Percentiles rank a stretch among this genome's conserved stretches.
Evolutionary conservation across 1,140 invertebrate species (phyloP).

Genomic region (Trialeurodes vaporariorum): DNA sequence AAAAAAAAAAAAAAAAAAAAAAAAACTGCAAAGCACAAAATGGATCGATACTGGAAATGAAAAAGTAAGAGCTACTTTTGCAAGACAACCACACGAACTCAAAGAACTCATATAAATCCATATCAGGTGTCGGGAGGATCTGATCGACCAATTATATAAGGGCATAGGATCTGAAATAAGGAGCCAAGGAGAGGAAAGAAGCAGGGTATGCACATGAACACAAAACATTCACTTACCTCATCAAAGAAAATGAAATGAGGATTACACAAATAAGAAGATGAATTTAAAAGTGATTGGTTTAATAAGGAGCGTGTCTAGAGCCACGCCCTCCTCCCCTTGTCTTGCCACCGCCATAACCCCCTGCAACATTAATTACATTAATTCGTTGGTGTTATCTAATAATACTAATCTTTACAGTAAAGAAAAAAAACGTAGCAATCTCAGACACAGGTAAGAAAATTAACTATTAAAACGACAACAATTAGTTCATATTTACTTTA

Average conservation of each 20-base stretch:
- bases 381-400: not conserved
- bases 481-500: not conserved
- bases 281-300: not conserved
- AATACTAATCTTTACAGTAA: not conserved
- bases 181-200: not conserved
- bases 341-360: not conserved
- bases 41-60: too few species aligned
- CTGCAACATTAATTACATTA: not conserved
- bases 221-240: not conserved
- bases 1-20: too few species aligned
- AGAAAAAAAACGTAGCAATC: too few species aligned
- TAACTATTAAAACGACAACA: not conserved
- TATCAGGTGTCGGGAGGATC: too few species aligned
- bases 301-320: not conserved
- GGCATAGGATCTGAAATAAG: too few species aligned
- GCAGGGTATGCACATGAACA: not conserved
- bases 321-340: not conserved
- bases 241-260: not conserved
- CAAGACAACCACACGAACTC: too few species aligned
- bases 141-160: too few species aligned
- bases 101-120: too few species aligned
- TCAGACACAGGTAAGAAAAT: too few species aligned
- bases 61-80: too few species aligned
- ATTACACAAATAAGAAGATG: not conserved
- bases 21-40: too few species aligned